Conservation (phyloP, 1,140 invertebrate genomes). For the Bradynema listronoti region DNA sequence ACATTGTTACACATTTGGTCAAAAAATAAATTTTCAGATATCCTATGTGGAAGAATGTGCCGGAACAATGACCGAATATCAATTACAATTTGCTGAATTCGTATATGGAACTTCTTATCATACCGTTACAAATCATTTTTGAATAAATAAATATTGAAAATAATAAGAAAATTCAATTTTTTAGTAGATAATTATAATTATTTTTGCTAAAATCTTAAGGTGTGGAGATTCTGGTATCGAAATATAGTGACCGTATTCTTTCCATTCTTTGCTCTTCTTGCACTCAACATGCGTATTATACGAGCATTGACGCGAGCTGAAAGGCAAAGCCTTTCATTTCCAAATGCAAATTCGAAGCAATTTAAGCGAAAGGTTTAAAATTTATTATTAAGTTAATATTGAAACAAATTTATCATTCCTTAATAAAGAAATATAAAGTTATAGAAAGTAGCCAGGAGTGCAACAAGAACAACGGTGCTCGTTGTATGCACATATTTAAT, state of each 20-base stretch:
- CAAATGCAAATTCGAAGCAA: constrained; percentile 21
- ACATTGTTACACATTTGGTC: background rate
- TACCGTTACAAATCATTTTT: constrained; percentile 18
- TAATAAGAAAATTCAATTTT: background rate
- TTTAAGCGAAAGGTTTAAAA: constrained; percentile 28
- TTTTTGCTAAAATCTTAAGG: constrained; percentile 21
- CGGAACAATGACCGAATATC: constrained; percentile 43
- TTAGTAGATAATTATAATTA: constrained; percentile 12
- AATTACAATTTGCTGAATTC: constrained; percentile 38
- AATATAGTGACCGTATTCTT: constrained; percentile 55
- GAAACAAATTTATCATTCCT: background rate
- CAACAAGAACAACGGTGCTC: constrained; percentile 49
- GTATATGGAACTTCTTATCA: constrained; percentile 42
- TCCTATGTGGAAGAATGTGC: constrained; percentile 36
- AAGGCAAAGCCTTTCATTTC: constrained; percentile 21
- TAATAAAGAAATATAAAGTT: constrained; percentile 2
- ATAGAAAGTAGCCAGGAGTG: constrained; percentile 45
- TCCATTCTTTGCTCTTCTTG: constrained; percentile 52
- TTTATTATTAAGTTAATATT: background rate
- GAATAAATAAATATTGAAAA: no score
- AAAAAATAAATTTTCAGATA: constrained; percentile 28
- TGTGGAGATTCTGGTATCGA: constrained; percentile 42
- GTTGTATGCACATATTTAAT: constrained; percentile 53
- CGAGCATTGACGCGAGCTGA: constrained; percentile 36
- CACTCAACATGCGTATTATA: constrained; percentile 49